phyloP scores from a whole-genome alignment of 2,888 invertebrate species.

The Spialia ferax region DNA sequence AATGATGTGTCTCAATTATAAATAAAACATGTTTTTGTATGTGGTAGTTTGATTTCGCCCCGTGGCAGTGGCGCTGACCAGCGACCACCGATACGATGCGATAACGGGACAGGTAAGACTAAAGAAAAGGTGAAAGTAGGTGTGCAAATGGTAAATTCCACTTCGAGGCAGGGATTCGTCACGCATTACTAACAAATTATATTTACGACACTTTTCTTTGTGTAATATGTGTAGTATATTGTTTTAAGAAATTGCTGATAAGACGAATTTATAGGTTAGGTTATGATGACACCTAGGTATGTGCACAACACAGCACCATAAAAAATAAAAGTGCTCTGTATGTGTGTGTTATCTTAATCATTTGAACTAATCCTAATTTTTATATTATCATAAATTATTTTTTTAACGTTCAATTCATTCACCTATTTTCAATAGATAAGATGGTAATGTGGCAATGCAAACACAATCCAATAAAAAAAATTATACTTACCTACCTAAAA shows the following conservation, averaged over 20 bases:
- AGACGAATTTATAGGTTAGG: background rate
- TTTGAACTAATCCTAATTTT: no score
- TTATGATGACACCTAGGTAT: background rate
- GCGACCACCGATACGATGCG: no score
- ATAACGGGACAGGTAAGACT: no score
- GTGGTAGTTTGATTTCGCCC: conserved; percentile 54
- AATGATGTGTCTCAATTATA: conserved; percentile 74
- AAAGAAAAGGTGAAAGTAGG: conserved; percentile 35
- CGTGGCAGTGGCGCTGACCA: conserved; percentile 46
- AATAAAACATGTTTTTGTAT: conserved; percentile 83
- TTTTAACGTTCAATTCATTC: no score
- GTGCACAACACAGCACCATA: background rate
- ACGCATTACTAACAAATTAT: conserved; percentile 12
- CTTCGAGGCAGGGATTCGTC: conserved; percentile 15
- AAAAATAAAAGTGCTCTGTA: background rate
- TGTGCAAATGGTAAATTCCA: conserved; percentile 25
- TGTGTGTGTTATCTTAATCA: no score
- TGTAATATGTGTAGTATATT: background rate
- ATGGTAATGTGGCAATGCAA: no score
- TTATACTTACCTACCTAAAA: no score
- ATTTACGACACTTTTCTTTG: background rate
- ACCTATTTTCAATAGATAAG: no score
- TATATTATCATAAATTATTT: no score
- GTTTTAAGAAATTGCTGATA: background rate
- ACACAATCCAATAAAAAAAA: no score